Base-by-base conservation (phyloP, 2,797 vertebrate species). In the Lepus townsendii region DNA sequence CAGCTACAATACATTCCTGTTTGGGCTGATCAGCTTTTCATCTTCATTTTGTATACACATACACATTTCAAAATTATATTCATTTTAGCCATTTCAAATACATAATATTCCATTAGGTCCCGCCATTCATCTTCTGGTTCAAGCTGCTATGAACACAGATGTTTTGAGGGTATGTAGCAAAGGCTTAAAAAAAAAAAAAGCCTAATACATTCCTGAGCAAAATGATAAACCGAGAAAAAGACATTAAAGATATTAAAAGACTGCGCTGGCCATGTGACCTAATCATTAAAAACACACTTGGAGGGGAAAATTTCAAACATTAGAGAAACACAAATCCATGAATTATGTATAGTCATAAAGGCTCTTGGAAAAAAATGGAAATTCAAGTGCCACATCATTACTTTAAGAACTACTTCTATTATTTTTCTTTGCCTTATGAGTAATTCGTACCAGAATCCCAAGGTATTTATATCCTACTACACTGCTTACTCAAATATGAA, bases 341-440 rank as follows among this genome's bases (percentile, higher is more conserved):
- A 98, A 98, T 98, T 97, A 98, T 98, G 97, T 96, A 98, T 98
- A 96, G 72, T 71, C 76, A 77, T 87, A 97, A 96, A 93, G 38
- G 50, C 92, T 89, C 26, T 95, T 72, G 26, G 63, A 94, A 98
- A 98, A 47, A 98, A 52, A 94, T 89, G 94, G 54, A 95, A 97
- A 97, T 91, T 96, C 96, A 95, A 83, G 30, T 84, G 60, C 90
- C 95, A 97, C 98, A 96, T 96, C 86, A 95, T 96, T 94, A 88
- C 65, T 97, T 97, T 88, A 90, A 95, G 88, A 97, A 97, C 86
- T 91, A 93, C 93, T 97, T 91, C 65, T 95, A 86, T 97, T 98
- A 96, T 85, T 97, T 98, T 97, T 95, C 85, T 93, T 96, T 97
- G 87, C 94, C 77, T 98, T 97, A 66, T 96, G 95, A 97, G 96